Conservation (phyloP, 2,113 vertebrate genomes). For the Chloebia gouldiae region DNA sequence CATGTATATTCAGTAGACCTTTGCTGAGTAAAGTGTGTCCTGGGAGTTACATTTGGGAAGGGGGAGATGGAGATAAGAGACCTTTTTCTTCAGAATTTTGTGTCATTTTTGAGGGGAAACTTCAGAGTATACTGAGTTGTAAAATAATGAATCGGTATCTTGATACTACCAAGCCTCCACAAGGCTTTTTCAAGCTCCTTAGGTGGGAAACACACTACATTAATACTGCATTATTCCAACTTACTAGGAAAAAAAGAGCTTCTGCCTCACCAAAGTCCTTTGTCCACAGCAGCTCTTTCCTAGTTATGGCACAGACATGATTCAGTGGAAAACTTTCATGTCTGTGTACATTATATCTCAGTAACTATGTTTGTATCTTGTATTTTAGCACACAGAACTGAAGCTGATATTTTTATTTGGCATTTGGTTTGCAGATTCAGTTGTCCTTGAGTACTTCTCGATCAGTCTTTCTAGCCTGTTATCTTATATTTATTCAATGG, state of each 20-base stretch:
- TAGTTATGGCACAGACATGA: not conserved
- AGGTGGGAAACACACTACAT: not conserved
- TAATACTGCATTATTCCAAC: not conserved
- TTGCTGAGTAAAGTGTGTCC: not conserved
- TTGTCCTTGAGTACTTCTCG: not conserved
- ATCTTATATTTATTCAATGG: constrained; percentile 1
- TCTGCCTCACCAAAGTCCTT: not conserved
- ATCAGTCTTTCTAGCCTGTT: not conserved
- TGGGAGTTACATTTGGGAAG: not conserved
- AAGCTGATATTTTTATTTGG: not conserved
- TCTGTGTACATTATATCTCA: not conserved
- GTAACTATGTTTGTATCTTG: not conserved
- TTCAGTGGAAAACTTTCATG: not conserved
- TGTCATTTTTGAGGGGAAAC: not conserved
- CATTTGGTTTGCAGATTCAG: not conserved
- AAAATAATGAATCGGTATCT: not conserved
- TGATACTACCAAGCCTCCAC: not conserved
- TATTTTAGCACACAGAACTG: not conserved
- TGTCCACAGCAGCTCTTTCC: not conserved
- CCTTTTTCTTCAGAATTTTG: not conserved
- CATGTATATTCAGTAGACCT: not conserved
- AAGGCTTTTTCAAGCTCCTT: not conserved
- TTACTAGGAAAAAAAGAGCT: not conserved
- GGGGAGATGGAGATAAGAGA: not conserved
- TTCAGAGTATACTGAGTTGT: not conserved